A percentile compares a stretch with the other conserved stretches of the same genome.
phyloP scores from a whole-genome alignment of 2,113 vertebrate genomes.

The Carlito syrichta region DNA sequence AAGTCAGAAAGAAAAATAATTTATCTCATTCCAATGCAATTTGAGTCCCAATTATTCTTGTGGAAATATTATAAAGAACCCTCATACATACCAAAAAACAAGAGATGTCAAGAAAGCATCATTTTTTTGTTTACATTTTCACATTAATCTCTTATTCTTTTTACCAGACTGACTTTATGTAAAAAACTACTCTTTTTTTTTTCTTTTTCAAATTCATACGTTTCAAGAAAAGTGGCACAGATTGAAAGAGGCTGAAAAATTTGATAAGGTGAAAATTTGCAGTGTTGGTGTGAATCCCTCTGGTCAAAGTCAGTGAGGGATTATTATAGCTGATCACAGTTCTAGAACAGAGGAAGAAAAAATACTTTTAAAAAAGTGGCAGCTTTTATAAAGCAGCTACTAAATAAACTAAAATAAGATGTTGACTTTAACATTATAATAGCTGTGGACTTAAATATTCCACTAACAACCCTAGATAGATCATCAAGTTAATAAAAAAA shows the following conservation, averaged over 20 bases:
- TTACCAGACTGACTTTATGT: neutral
- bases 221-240: neutral
- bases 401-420: no score
- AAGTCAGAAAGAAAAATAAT: neutral
- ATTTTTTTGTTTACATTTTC: neutral
- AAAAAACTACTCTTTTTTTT: neutral
- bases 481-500: no score
- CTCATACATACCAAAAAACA: neutral
- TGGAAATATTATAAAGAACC: neutral
- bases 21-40: neutral
- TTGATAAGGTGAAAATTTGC: constrained; percentile 4
- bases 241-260: neutral
- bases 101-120: neutral
- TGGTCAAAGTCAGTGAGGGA: neutral
- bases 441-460: no score
- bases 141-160: neutral
- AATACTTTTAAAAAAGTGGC: neutral
- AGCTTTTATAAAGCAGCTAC: no score
- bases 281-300: neutral
- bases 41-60: neutral
- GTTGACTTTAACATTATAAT: no score
- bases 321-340: neutral
- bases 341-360: neutral
- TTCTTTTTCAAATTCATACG: constrained; percentile 6
- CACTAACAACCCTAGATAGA: no score